Evolutionary conservation across 2,113 vertebrate genomes (phyloP), one percentile per base, ranked within the genome.

Genomic region (Mastomys natalensis): DNA sequence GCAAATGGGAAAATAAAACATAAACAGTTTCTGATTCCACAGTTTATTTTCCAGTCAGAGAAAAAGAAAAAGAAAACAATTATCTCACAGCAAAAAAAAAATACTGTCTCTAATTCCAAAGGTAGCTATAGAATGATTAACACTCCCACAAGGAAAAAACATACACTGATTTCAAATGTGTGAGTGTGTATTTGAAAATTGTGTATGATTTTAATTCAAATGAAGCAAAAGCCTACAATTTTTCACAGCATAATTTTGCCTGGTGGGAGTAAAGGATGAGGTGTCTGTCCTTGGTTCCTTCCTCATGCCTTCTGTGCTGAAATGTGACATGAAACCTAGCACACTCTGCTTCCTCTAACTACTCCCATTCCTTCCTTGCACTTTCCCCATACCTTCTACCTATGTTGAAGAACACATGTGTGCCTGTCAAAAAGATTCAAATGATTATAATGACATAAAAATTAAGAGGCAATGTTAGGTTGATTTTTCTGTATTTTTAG

Each of bases 401-500:
- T 73, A 31, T 24, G 11, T 85, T 78, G 0, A 0, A 68, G 10
- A 40, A 31, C 31, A 93, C 21, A 7, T 2, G 26, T 3, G 13
- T 43, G 91, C 45, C 22, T 77, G 3, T 81, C 85, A 48, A 82
- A 66, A 37, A 95, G 48, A 45, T 90, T 85, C 37, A 84, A 97
- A 94, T 91, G n/a, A 45, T 53, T 73, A 84, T 26, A 85, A 84
- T 0, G 0, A n/a, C 5, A 58, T 92, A 82, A 97, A 74, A 94
- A 66, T 94, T 85, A 89, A 93, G 89, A 84, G 43, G 51, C 76
- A 48, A 4, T 74, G 62, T 84, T 62, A 95, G 55, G 8, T 74
- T 96, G n/a, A 62, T 40, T 95, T 95, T 60, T 95, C 53, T 77
- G 0, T 26, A 82, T 70, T 95, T 95, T 97, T 86, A 94, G 51